These are phyloP conservation scores for Alviniconcha marisindica DNA, from an alignment of 1,140 invertebrate genomes.

Conservation along the genomic window DNA sequence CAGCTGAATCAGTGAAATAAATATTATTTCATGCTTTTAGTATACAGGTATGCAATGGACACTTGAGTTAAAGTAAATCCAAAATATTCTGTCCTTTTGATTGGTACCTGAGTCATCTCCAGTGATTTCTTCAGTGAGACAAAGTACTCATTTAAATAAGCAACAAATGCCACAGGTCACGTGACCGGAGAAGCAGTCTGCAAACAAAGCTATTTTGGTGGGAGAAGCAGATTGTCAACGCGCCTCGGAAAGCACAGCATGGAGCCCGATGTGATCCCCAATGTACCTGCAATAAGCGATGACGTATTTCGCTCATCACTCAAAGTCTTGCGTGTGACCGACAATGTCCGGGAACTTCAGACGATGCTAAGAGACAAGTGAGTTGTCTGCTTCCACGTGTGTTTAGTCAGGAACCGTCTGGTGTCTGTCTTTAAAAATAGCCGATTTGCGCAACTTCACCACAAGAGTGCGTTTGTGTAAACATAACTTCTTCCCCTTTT, in stretches of 20 bases:
- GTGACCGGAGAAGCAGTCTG: background rate
- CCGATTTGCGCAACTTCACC: conserved; percentile 21
- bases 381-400: conserved; percentile 68
- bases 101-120: background rate
- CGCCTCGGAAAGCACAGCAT: conserved; percentile 32
- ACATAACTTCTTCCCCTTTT: no score
- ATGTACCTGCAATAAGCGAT: conserved; percentile 49
- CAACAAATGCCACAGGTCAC: background rate
- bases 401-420: background rate
- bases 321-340: conserved; percentile 85
- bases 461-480: no score
- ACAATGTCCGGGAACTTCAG: conserved; percentile 94
- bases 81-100: background rate
- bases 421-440: background rate
- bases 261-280: conserved; percentile 71
- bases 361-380: conserved; percentile 97
- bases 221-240: background rate
- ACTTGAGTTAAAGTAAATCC: background rate
- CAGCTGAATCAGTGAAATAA: no score
- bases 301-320: conserved; percentile 88
- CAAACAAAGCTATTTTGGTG: conserved; percentile 1
- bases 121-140: background rate
- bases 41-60: background rate
- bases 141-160: no score
- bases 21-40: no score